Conservation (phyloP, 1,140 invertebrate genomes). For the Triops cancriformis region DNA sequence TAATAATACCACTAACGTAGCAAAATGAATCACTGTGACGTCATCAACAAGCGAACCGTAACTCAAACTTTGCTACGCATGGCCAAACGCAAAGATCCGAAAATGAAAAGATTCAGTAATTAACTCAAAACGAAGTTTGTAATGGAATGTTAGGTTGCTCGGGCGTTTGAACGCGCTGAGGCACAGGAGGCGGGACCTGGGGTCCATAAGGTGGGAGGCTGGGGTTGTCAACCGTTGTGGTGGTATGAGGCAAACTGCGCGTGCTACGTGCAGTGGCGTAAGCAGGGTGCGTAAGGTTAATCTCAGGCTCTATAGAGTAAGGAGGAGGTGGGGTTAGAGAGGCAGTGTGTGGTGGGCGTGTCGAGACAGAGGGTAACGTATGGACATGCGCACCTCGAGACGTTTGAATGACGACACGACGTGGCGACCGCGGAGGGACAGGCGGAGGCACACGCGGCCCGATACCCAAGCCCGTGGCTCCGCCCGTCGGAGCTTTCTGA, state of each 20-base stretch:
- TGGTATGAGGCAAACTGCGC: slow-evolving; percentile 29
- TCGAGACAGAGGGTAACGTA: neutral
- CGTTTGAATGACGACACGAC: slow-evolving; percentile 35
- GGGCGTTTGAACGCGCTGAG: slow-evolving; percentile 28
- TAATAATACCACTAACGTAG: neutral
- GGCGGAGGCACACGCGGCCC: slow-evolving; percentile 33
- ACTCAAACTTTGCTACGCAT: too few relatives aligned
- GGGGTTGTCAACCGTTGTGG: slow-evolving; percentile 26
- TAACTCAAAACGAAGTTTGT: neutral
- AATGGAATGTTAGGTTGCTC: slow-evolving; percentile 24
- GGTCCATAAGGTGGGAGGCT: slow-evolving; percentile 29
- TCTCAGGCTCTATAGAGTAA: neutral
- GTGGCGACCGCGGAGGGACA: slow-evolving; percentile 38
- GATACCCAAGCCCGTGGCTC: slow-evolving; percentile 28
- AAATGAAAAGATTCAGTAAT: neutral
- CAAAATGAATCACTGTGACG: neutral
- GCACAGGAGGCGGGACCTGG: slow-evolving; percentile 29
- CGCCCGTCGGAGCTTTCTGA: neutral
- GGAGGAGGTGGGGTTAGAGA: slow-evolving; percentile 7
- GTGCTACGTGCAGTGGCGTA: slow-evolving; percentile 28
- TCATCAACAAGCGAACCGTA: too few relatives aligned
- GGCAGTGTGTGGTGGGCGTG: neutral
- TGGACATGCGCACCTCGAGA: slow-evolving; percentile 3
- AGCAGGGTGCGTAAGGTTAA: slow-evolving; percentile 16
- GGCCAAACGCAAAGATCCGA: neutral